Conservation (phyloP, 1,140 invertebrate species). For the Palaemon carinicauda region DNA sequence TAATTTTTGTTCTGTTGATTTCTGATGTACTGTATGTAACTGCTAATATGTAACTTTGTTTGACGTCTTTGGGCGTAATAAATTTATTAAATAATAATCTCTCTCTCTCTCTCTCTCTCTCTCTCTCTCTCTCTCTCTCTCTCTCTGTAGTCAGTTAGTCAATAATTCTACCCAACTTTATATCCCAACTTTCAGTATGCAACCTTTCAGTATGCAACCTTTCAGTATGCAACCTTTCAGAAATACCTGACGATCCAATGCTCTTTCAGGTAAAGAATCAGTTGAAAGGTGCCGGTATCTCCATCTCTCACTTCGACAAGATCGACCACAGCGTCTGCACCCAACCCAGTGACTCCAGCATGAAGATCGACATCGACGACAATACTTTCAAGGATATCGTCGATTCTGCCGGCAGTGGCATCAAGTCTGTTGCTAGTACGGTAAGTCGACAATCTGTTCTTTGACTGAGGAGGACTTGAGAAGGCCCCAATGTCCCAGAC, state of each 20-base stretch:
- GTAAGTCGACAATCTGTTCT: background rate
- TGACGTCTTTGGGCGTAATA: no score
- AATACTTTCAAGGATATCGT: constrained; percentile 72
- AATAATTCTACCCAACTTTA: no score
- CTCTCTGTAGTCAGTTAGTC: no score
- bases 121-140: background rate
- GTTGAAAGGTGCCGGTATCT: constrained; percentile 67
- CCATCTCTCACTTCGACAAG: constrained; percentile 78
- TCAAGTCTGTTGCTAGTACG: constrained; percentile 26
- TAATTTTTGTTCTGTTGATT: no score
- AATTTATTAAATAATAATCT: no score
- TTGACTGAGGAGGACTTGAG: background rate
- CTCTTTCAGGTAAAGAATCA: no score
- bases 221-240: background rate
- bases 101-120: background rate
- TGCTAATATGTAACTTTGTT: no score
- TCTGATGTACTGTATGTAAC: no score
- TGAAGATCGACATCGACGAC: constrained; percentile 78
- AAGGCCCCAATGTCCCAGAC: no score
- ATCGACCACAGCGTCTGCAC: constrained; percentile 76
- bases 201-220: no score
- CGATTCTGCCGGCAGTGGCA: background rate
- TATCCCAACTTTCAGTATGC: background rate
- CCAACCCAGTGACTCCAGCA: constrained; percentile 65
- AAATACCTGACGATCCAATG: background rate